These are phyloP conservation scores for Botia kubotai DNA, from an alignment of 2,797 vertebrate species.

Conservation along the genomic window DNA sequence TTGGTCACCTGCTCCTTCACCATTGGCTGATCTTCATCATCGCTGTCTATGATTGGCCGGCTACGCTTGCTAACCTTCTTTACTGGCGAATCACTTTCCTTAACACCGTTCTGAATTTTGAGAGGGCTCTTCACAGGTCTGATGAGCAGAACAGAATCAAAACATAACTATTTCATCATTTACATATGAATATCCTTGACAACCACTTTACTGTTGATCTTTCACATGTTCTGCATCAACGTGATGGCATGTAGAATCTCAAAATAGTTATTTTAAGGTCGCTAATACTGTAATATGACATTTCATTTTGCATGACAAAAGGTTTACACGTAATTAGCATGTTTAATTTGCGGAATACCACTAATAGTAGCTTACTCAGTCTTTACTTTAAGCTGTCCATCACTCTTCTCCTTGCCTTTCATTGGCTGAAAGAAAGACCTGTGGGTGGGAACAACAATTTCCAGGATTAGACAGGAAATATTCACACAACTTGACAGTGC, in stretches of 20 bases:
- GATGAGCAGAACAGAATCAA: background rate
- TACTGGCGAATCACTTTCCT: constrained; percentile 70
- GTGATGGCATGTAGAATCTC: too few species aligned
- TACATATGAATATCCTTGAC: too few species aligned
- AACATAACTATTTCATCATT: background rate
- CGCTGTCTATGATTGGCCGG: constrained; percentile 78
- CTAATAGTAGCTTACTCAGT: constrained; percentile 67
- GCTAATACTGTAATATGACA: too few species aligned
- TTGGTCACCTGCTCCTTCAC: constrained; percentile 60
- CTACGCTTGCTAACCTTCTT: constrained; percentile 75
- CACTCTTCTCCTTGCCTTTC: constrained; percentile 68
- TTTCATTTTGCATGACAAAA: background rate
- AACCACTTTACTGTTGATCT: too few species aligned
- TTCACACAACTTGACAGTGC: background rate
- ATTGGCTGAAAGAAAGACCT: constrained; percentile 82
- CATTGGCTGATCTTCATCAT: constrained; percentile 70
- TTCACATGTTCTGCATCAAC: too few species aligned
- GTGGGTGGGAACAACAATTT: constrained; percentile 1
- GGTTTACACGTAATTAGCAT: background rate
- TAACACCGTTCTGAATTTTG: constrained; percentile 76
- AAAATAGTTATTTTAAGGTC: background rate
- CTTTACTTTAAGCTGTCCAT: constrained; percentile 62
- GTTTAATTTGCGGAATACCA: background rate
- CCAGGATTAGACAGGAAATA: background rate
- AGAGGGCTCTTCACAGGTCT: constrained; percentile 77